Evolutionary conservation across 2,888 invertebrate genomes (phyloP), one percentile per base, ranked within the genome.

Genomic region (Crepidodera aurea): DNA sequence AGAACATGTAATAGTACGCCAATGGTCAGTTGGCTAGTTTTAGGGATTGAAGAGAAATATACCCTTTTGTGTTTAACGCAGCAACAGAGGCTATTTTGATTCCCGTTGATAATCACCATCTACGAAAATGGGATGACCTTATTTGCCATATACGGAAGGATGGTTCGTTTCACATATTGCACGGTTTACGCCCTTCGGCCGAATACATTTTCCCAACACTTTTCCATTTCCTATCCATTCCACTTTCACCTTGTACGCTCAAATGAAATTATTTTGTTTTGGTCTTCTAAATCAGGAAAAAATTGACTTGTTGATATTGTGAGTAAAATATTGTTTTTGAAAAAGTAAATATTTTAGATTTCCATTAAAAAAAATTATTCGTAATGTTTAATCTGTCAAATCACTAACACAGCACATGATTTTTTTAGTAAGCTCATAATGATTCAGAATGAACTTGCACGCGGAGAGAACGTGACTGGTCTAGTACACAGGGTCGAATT

Each of bases 71-170:
- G 56, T 51, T 55, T 27, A 51, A 37, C 37, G 48, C 57, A 51
- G 32, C 48, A 44, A 55, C 55, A 59, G 53, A 40, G 58, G 54
- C 59, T 10, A 59, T 64, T 67, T 63, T 65, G 67, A 65, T 65
- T 62, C 68, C 27, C 48, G 32, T 55, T 60, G 62, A 66, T 51
- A 62, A 68, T 69, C 62, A 66, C 67, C 67, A 65, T 69, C 61
- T 54, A 51, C 62, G 62, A 50, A 69, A 67, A 69, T 66, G 61
- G 64, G 53, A 65, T 56, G 62, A 54, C 65, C 65, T 65, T 60
- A 61, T 64, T 64, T 56, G 56, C 59, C 51, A 57, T 60, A 53
- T 53, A 57, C 57, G 46, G 10, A 32, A 46, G 53, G 39, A 54
- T 19, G 32, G 32, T 19, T 25, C 40, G 48, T 50, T 58, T 58